Conservation (phyloP, 2,113 vertebrate species). For the Sapayoa aenigma region DNA sequence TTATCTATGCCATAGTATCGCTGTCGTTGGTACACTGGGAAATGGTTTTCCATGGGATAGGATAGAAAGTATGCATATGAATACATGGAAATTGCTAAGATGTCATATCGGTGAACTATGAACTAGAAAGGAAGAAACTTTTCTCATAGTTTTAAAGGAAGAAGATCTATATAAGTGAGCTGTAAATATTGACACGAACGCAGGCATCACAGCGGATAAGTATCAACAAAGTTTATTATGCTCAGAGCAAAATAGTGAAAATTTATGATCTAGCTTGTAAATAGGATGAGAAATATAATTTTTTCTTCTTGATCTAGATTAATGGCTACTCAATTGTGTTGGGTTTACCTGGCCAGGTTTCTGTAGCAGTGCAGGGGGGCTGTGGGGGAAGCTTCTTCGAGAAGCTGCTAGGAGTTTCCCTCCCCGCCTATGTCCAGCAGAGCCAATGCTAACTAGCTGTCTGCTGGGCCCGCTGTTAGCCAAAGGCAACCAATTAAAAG, state of each 20-base stretch:
- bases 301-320: neutral
- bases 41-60: slow-evolving; percentile 2
- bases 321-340: neutral
- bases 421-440: no score
- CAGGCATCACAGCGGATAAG: neutral
- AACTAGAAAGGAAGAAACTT: neutral
- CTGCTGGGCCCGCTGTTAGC: no score
- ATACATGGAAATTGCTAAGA: neutral
- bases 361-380: no score
- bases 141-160: neutral
- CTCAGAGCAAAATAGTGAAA: neutral
- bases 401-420: no score
- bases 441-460: no score
- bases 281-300: neutral
- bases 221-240: neutral
- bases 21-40: neutral
- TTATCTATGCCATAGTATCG: neutral
- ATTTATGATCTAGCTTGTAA: neutral
- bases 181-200: neutral
- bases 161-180: neutral
- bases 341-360: no score
- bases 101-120: neutral
- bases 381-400: no score
- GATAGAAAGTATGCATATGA: slow-evolving; percentile 11
- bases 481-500: no score